These are phyloP conservation scores for Portevinia maculata DNA, from an alignment of 2,888 invertebrate genomes.

Conservation along the genomic window DNA sequence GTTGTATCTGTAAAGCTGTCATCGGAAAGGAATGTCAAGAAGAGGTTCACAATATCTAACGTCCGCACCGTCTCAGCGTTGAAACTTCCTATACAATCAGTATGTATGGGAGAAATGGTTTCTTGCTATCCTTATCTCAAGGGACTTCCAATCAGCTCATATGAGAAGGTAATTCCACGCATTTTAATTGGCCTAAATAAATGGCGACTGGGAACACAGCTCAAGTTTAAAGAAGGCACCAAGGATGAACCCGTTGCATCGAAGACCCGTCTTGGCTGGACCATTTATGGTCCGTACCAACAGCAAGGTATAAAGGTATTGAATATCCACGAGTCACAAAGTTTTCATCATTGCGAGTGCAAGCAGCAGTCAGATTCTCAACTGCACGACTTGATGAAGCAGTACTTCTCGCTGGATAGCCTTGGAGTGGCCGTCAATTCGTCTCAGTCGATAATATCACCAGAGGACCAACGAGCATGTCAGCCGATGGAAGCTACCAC, in stretches of 20 bases:
- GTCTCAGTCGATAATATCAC: no score
- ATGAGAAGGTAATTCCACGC: slow-evolving; percentile 18
- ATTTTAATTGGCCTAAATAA: slow-evolving; percentile 29
- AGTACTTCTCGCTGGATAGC: no score
- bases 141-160: slow-evolving; percentile 24
- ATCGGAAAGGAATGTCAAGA: neutral
- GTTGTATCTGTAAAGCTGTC: neutral
- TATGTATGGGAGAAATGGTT: slow-evolving; percentile 10
- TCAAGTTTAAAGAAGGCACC: slow-evolving; percentile 46
- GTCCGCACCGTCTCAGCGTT: neutral
- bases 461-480: no score
- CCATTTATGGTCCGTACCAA: neutral
- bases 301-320: neutral
- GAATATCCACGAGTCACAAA: neutral
- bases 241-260: slow-evolving; percentile 38
- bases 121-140: slow-evolving; percentile 21
- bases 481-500: no score
- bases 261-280: slow-evolving; percentile 54
- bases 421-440: no score
- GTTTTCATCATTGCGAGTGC: slow-evolving; percentile 10
- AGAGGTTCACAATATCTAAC: slow-evolving; percentile 11
- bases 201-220: slow-evolving; percentile 37
- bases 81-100: slow-evolving; percentile 11
- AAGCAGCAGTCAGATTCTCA: slow-evolving; percentile 12
- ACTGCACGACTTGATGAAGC: no score